Conservation (phyloP, 1,140 invertebrate genomes). For the Drosophila tristis region DNA sequence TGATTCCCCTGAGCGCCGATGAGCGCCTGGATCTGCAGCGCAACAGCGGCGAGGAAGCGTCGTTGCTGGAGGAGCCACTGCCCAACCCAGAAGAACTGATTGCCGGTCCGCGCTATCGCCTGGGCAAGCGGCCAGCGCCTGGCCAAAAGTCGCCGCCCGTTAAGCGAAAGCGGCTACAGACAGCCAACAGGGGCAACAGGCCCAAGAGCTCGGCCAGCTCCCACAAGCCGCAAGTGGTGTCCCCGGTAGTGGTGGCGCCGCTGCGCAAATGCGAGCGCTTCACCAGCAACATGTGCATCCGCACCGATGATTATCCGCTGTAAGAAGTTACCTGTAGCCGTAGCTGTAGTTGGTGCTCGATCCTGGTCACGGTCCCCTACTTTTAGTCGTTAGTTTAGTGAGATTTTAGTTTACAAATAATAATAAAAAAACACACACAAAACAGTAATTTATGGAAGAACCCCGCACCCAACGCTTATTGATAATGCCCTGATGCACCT, state of each 20-base stretch:
- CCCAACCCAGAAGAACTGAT: constrained; percentile 80
- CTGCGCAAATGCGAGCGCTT: constrained; percentile 88
- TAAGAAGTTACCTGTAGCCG: constrained; percentile 84
- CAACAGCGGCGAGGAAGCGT: constrained; percentile 32
- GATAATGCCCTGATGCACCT: constrained; percentile 44
- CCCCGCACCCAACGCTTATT: constrained; percentile 23
- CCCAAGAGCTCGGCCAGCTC: constrained; percentile 63
- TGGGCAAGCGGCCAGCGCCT: constrained; percentile 45
- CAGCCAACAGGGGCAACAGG: constrained; percentile 35
- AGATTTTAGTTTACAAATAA: constrained; percentile 58
- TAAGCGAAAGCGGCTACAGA: constrained; percentile 64
- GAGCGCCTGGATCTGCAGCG: constrained; percentile 46
- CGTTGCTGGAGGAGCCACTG: constrained; percentile 50
- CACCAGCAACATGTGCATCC: constrained; percentile 90
- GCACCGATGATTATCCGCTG: constrained; percentile 91
- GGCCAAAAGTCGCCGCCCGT: constrained; percentile 52
- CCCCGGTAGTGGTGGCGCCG: constrained; percentile 18
- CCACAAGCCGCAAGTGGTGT: constrained; percentile 48
- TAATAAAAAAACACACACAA: constrained; percentile 45
- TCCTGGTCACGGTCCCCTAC: constrained; percentile 11
- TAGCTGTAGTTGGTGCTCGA: constrained; percentile 36
- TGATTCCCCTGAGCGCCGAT: constrained; percentile 37
- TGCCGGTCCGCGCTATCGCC: constrained; percentile 71
- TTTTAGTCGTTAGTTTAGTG: constrained; percentile 47
- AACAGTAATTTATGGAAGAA: constrained; percentile 59